Conservation (phyloP, 2,113 vertebrate genomes). For the Antennarius striatus region DNA sequence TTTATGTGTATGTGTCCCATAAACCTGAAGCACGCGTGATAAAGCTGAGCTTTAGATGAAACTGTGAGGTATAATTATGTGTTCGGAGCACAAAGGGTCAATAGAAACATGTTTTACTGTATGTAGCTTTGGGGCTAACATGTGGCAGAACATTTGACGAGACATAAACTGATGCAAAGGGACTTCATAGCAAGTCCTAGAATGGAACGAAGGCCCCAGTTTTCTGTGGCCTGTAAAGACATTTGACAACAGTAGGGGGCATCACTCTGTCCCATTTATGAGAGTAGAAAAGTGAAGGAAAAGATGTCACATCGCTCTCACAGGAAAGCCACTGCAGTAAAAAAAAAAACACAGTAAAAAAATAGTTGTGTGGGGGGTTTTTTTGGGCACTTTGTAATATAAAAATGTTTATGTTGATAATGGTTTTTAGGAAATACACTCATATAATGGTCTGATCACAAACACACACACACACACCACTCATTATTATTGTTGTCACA, state of each 20-base stretch:
- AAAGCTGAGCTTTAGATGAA: constrained; percentile 48
- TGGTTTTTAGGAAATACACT: too few species aligned
- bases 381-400: too few species aligned
- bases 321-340: too few species aligned
- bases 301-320: not conserved
- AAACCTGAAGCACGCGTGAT: constrained; percentile 30
- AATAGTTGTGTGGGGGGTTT: too few species aligned
- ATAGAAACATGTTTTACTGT: constrained; percentile 54
- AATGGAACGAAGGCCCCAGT: not conserved
- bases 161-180: constrained; percentile 35
- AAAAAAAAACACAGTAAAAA: too few species aligned
- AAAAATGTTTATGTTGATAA: too few species aligned
- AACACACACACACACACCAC: too few species aligned
- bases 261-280: constrained; percentile 29
- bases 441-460: too few species aligned
- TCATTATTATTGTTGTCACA: too few species aligned
- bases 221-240: constrained; percentile 31
- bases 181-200: constrained; percentile 17
- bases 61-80: constrained; percentile 59
- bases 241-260: constrained; percentile 66
- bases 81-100: constrained; percentile 52
- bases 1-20: constrained; percentile 10
- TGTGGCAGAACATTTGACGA: constrained; percentile 45
- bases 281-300: not conserved
- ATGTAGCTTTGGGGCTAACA: constrained; percentile 58